These are phyloP conservation scores for Helicorthomorpha holstii DNA, from an alignment of 1,140 invertebrate species.

Conservation along the genomic window DNA sequence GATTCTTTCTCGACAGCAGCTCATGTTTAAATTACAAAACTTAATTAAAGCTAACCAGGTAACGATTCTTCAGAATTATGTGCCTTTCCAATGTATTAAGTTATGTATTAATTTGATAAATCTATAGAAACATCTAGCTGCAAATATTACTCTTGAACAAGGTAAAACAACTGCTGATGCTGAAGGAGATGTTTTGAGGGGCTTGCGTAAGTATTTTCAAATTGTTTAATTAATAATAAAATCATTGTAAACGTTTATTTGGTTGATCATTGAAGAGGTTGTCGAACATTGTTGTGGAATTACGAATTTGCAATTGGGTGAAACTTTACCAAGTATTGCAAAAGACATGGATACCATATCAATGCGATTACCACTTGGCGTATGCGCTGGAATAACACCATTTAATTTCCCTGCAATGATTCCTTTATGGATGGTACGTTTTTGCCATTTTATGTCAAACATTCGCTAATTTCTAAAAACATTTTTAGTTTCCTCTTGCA, in stretches of 20 bases:
- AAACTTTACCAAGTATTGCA: conserved; percentile 75
- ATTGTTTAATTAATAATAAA: background rate
- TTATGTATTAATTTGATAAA: conserved; percentile 5
- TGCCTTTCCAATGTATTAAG: background rate
- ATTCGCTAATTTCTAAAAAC: background rate
- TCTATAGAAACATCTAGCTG: conserved; percentile 62
- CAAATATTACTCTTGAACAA: conserved; percentile 87
- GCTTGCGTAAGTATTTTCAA: conserved; percentile 57
- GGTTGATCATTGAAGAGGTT: conserved; percentile 48
- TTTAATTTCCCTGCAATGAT: conserved; percentile 99
- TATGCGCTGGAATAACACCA: conserved; percentile 73
- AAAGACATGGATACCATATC: conserved; percentile 87
- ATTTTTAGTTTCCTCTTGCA: conserved; percentile 78
- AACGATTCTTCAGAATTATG: background rate
- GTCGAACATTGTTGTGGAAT: conserved; percentile 93
- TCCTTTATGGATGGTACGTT: conserved; percentile 59
- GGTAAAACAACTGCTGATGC: conserved; percentile 95
- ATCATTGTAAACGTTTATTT: too few species aligned
- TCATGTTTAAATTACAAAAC: conserved; percentile 83
- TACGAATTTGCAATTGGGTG: conserved; percentile 76
- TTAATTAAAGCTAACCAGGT: conserved; percentile 61
- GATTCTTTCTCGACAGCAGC: conserved; percentile 78
- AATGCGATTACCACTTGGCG: conserved; percentile 74
- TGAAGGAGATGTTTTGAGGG: conserved; percentile 92
- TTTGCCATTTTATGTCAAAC: background rate